These are phyloP conservation scores for Chymomyza procnemis DNA, from an alignment of 2,888 invertebrate species.

Conservation along the genomic window DNA sequence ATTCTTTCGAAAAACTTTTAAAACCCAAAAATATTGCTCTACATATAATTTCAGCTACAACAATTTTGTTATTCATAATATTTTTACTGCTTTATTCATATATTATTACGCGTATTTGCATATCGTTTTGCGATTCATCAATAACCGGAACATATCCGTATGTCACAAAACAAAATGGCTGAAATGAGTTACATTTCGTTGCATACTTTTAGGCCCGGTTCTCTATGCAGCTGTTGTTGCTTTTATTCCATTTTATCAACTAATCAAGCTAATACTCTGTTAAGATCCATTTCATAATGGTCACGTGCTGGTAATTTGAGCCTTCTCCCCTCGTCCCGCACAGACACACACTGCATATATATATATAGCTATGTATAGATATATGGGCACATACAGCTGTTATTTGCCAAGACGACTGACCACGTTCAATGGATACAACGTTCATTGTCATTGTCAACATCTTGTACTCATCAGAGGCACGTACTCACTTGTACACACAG, in stretches of 20 bases:
- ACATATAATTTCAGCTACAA: no score
- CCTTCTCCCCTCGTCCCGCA: constrained; percentile 35
- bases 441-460: constrained; percentile 71
- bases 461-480: constrained; percentile 60
- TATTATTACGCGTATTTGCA: no score
- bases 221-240: constrained; percentile 59
- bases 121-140: no score
- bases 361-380: background rate
- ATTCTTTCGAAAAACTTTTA: no score
- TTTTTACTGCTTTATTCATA: no score
- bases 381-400: background rate
- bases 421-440: constrained; percentile 32
- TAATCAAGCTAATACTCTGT: constrained; percentile 65
- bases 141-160: no score
- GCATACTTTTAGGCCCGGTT: constrained; percentile 54
- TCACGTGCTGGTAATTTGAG: constrained; percentile 66
- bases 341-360: constrained; percentile 2
- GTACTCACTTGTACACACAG: constrained; percentile 20
- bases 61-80: no score
- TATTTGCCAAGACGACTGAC: constrained; percentile 5
- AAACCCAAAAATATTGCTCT: no score
- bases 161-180: constrained; percentile 28
- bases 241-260: constrained; percentile 27
- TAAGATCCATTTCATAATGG: constrained; percentile 19
- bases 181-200: constrained; percentile 40